Evolutionary conservation across 2,113 vertebrate species (phyloP).

Genomic region (Equus przewalskii): DNA sequence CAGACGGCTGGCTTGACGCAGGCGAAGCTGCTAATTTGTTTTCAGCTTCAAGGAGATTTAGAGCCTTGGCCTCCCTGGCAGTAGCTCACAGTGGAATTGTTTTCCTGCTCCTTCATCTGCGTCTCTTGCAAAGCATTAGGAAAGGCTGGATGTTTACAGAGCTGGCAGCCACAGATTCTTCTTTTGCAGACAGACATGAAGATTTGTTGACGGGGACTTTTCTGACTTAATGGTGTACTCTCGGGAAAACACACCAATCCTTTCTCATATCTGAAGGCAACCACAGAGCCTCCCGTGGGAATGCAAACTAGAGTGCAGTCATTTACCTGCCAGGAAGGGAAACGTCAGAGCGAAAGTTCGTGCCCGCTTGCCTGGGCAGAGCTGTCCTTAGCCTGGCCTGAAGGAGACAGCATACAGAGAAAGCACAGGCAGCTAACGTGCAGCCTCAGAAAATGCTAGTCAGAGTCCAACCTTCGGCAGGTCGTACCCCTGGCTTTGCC

Average conservation of each 20-base stretch:
- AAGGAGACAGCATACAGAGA: not conserved
- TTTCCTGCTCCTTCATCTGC: constrained; percentile 80
- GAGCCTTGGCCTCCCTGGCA: constrained; percentile 82
- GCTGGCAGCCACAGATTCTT: constrained; percentile 61
- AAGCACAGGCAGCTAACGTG: accelerated
- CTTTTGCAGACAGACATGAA: constrained; percentile 11
- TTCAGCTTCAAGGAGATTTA: constrained; percentile 86
- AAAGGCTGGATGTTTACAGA: constrained; percentile 73
- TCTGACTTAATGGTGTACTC: constrained; percentile 55
- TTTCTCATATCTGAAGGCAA: constrained; percentile 5
- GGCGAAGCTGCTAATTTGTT: constrained; percentile 89
- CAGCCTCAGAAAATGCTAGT: not conserved
- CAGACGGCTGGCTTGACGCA: constrained; percentile 71
- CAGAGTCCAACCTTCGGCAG: not conserved
- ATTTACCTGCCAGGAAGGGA: not conserved
- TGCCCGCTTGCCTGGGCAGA: not conserved
- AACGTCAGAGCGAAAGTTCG: not conserved
- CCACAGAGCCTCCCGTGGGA: not conserved
- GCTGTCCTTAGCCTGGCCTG: not conserved
- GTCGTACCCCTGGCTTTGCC: not conserved
- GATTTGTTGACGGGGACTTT: constrained; percentile 48
- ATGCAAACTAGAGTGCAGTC: not conserved
- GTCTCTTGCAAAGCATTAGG: constrained; percentile 64
- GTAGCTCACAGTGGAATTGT: constrained; percentile 80
- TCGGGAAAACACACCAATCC: not conserved